Base-by-base conservation (phyloP, 2,113 vertebrate genomes). In the Triplophysa siluroides region DNA sequence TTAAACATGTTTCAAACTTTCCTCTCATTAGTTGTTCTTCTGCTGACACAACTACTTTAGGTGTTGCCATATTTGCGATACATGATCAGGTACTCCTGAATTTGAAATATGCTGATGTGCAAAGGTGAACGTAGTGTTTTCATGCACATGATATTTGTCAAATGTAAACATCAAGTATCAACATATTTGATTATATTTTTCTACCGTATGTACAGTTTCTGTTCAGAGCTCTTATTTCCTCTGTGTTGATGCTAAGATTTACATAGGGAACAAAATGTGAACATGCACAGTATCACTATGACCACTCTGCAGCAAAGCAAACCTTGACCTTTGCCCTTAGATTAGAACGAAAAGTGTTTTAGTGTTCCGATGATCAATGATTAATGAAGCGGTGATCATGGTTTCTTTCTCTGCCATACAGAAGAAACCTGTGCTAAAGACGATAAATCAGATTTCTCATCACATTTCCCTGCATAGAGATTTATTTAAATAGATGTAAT, bases 321-420 rank as follows among this genome's bases (percentile, higher is more conserved):
- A 85, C 90, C 76, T 87, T 89, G 86, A 91, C 88, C 86, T 90
- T 91, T 92, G 87, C 82, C 79, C 87, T 88, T 38, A 61, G 87
- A 81, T 86, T 76, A 87, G 88, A 81, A 86, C 84, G 83, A 61
- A 64, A 64, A 82, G 84, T 85, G 84, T 87, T 87, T 79, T 84
- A 75, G 71, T 80, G 62, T 26, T 65, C 29, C 29, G 21, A 24
- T 69, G 67, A 89, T 90, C 60, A 93, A 92, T 93, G 82, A 92
- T 93, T 92, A 89, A 91, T 91, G 82, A 78, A 78, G 18, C 1
- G 26, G n/a, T 56, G 68, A 66, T 45, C 70, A 50, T 18, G 58
- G 38, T 80, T 19, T 58, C 69, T 2, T 13, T 66, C 64, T 74
- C 14, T 61, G 21, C 11, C 23, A 41, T 7, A 7, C 54, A 58